Percentiles rank a stretch among this genome's conserved stretches.
Evolutionary conservation across 2,797 vertebrate species (phyloP).

Genomic region (Nannoperca obscura): DNA sequence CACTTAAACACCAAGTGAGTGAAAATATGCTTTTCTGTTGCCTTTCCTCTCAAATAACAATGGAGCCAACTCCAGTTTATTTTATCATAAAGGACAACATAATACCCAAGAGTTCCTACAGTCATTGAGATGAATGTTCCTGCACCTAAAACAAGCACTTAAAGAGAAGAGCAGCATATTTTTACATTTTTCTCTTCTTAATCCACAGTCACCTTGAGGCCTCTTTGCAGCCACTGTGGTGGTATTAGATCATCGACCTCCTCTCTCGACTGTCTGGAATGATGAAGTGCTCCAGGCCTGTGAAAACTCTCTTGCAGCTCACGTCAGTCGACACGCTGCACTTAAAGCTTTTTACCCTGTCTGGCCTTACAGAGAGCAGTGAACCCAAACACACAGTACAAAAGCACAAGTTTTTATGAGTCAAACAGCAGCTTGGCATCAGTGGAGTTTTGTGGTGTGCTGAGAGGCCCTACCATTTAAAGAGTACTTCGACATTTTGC

Average conservation of each 20-base stretch:
- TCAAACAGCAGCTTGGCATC: slow-evolving; percentile 14
- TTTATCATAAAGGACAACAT: not conserved
- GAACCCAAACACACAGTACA: not conserved
- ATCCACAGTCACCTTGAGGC: slow-evolving; percentile 20
- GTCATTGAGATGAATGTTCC: not conserved
- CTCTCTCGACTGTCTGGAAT: slow-evolving; percentile 17
- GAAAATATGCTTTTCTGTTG: not conserved
- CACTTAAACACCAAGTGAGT: not conserved
- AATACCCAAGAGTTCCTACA: not conserved
- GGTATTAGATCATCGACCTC: slow-evolving; percentile 41
- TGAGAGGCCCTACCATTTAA: not conserved
- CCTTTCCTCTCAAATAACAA: not conserved
- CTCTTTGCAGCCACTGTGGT: slow-evolving; percentile 9
- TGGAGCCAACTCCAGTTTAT: not conserved
- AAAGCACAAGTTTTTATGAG: slow-evolving; percentile 1
- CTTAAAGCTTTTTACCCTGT: slow-evolving; percentile 40
- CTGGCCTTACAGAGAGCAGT: slow-evolving; percentile 15
- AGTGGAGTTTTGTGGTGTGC: not conserved
- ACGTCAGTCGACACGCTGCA: slow-evolving; percentile 42
- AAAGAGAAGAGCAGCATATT: slow-evolving; percentile 10
- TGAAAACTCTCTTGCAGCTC: slow-evolving; percentile 43
- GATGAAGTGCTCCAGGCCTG: slow-evolving; percentile 18
- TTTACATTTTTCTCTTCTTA: not conserved
- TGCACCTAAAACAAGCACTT: slow-evolving; percentile 12
- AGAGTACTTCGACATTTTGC: not conserved